These are phyloP conservation scores for Neopelma chrysocephalum DNA, from an alignment of 2,797 vertebrate species.

Conservation along the genomic window DNA sequence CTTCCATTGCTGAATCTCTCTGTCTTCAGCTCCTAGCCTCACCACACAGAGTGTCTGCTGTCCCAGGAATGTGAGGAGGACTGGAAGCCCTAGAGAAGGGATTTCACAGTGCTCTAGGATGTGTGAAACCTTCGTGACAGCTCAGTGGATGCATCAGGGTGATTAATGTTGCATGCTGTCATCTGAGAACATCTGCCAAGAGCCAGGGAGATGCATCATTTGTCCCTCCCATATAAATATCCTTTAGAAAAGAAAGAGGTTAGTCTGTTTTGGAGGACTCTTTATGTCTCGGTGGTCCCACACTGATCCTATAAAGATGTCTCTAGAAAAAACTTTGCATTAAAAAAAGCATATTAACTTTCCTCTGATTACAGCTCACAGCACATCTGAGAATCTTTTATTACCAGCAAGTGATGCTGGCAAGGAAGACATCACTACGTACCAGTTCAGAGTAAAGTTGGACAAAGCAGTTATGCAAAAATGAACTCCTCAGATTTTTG, in stretches of 20 bases:
- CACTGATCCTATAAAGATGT: neutral
- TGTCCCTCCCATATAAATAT: neutral
- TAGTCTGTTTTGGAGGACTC: neutral
- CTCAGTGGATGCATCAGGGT: neutral
- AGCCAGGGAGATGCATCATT: neutral
- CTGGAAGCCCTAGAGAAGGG: neutral
- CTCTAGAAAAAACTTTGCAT: neutral
- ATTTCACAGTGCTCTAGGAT: neutral
- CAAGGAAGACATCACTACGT: neutral
- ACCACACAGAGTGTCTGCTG: neutral
- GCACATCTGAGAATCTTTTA: neutral
- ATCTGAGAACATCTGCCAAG: neutral
- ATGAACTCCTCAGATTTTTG: neutral
- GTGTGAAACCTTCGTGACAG: neutral
- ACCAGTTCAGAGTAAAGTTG: neutral
- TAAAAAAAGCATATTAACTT: neutral
- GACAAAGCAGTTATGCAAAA: neutral
- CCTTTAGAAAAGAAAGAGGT: neutral
- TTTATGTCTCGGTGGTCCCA: neutral
- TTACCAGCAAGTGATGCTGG: neutral
- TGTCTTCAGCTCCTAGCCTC: neutral
- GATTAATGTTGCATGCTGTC: neutral
- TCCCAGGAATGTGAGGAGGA: neutral
- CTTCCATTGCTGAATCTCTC: neutral
- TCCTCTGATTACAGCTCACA: neutral